phyloP scores from a whole-genome alignment of 2,113 vertebrate species.

The Colossoma macropomum region DNA sequence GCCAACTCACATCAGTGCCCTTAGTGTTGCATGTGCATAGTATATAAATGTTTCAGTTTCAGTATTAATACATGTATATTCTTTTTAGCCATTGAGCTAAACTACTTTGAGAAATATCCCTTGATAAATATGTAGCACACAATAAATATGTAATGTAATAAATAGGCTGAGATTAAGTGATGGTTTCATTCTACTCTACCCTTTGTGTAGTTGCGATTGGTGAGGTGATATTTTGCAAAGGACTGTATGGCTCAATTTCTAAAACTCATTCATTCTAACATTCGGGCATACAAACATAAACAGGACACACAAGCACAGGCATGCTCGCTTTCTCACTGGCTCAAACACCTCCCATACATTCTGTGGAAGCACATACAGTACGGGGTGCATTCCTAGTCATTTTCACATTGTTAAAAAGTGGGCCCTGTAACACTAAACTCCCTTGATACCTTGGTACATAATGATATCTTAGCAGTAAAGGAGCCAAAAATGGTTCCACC shows the following conservation, averaged over 20 bases:
- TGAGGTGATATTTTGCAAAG: conserved; percentile 36
- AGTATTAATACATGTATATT: background rate
- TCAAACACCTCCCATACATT: conserved; percentile 1
- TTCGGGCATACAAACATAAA: conserved; percentile 28
- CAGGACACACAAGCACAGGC: conserved; percentile 2
- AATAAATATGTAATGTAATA: conserved; percentile 51
- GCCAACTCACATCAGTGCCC: background rate
- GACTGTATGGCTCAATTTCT: conserved; percentile 54
- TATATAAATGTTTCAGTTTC: background rate
- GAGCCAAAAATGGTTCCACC: background rate
- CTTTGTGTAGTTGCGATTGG: conserved; percentile 28
- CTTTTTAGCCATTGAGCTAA: conserved; percentile 36
- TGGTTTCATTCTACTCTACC: background rate
- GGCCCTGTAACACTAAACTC: conserved; percentile 31
- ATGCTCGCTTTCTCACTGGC: background rate
- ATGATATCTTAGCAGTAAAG: conserved; percentile 16
- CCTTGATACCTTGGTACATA: conserved; percentile 6
- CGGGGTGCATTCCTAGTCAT: conserved; percentile 39
- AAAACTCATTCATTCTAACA: background rate
- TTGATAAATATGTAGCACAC: background rate
- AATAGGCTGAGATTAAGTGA: conserved; percentile 2
- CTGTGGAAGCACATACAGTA: conserved; percentile 32
- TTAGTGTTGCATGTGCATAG: background rate
- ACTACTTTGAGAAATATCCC: conserved; percentile 36
- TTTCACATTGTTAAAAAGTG: conserved; percentile 50